These are phyloP conservation scores for Morone saxatilis DNA, from an alignment of 2,113 vertebrate genomes.

Conservation along the genomic window DNA sequence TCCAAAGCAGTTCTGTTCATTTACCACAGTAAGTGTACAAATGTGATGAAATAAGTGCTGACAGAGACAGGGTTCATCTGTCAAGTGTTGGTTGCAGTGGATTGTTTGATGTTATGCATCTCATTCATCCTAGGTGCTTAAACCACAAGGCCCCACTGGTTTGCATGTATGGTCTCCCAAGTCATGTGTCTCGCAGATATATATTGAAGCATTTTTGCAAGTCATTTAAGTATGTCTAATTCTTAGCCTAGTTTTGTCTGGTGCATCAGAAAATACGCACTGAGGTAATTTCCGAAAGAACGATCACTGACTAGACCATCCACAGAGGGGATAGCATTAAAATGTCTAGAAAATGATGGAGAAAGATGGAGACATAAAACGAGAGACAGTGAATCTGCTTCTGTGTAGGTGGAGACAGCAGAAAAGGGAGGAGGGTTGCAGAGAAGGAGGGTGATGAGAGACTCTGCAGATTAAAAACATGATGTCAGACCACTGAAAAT, in stretches of 20 bases:
- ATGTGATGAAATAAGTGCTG: neutral
- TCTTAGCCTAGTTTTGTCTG: neutral
- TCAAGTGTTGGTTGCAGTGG: neutral
- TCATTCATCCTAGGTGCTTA: neutral
- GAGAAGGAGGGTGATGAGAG: constrained; percentile 62
- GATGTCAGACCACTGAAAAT: constrained; percentile 49
- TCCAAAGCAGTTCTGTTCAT: neutral
- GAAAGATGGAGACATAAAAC: constrained; percentile 51
- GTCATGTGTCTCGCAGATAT: neutral
- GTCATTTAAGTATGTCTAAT: neutral
- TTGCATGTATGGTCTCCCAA: neutral
- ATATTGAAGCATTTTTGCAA: neutral
- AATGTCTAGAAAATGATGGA: constrained; percentile 61
- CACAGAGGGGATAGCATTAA: constrained; percentile 49
- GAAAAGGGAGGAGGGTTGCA: constrained; percentile 67
- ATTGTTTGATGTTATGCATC: neutral
- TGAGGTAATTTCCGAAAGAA: constrained; percentile 49
- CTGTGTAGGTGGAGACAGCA: constrained; percentile 53
- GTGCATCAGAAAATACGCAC: constrained; percentile 30
- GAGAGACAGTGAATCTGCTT: constrained; percentile 41
- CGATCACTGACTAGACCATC: constrained; percentile 14
- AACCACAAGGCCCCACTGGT: neutral
- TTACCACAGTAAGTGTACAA: neutral
- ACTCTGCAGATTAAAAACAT: constrained; percentile 75
- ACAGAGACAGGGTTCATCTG: neutral